Conservation (phyloP, 2,113 vertebrate genomes). For the Vanacampus margaritifer region DNA sequence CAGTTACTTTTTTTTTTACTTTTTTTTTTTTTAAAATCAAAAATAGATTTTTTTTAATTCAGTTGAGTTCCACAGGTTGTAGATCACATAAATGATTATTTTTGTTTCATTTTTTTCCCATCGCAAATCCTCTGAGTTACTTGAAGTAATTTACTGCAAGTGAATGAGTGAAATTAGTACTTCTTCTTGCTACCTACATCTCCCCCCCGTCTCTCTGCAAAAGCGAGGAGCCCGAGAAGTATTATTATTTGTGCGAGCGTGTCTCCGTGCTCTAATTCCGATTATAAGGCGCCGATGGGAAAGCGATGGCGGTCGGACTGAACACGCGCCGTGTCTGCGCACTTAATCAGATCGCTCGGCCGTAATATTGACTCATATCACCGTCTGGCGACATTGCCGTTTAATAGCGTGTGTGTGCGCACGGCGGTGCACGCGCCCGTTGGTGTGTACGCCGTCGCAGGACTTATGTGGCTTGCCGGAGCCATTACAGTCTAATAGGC, state of each 20-base stretch:
- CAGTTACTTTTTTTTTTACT: too few relatives aligned
- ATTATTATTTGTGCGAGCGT: background rate
- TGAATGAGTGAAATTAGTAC: background rate
- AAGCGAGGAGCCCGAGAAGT: constrained; percentile 10
- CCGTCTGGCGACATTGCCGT: constrained; percentile 52
- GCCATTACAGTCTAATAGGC: constrained; percentile 71
- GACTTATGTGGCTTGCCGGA: constrained; percentile 54
- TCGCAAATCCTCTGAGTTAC: background rate
- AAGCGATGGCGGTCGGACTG: background rate
- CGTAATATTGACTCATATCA: constrained; percentile 60
- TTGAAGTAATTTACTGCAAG: background rate
- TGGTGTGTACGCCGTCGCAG: constrained; percentile 32
- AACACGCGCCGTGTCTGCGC: constrained; percentile 52
- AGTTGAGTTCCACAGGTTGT: too few relatives aligned
- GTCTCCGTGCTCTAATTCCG: constrained; percentile 15
- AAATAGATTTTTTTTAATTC: too few relatives aligned
- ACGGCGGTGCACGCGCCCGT: background rate
- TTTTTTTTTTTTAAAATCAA: too few relatives aligned
- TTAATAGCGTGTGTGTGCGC: constrained; percentile 54
- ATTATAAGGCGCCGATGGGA: constrained; percentile 33
- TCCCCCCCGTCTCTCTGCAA: background rate
- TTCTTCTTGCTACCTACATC: background rate
- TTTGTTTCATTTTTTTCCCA: too few relatives aligned
- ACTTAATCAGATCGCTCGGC: constrained; percentile 66
- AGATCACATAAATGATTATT: too few relatives aligned